Evolutionary conservation across 1,140 invertebrate species (phyloP).

Genomic region (Euglossa dilemma): DNA sequence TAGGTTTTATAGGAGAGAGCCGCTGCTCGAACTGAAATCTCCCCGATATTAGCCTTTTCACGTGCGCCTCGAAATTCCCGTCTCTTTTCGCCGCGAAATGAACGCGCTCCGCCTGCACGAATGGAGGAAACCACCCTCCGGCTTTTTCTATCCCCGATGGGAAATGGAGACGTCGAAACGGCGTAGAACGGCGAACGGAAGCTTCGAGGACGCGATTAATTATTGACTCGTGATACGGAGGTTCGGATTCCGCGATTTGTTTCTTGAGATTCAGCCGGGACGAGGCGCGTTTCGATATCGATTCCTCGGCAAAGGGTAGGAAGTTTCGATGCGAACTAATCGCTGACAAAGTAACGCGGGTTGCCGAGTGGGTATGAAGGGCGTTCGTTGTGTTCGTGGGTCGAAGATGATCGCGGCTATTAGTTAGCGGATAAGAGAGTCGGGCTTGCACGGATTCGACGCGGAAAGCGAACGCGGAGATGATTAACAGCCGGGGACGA

Average conservation of each 20-base stretch:
- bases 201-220: background rate
- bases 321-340: background rate
- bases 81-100: conserved; percentile 16
- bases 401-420: background rate
- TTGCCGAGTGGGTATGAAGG: background rate
- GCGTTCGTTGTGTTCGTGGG: background rate
- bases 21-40: conserved; percentile 22
- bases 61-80: conserved; percentile 22
- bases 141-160: background rate
- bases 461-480: background rate
- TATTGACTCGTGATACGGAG: background rate
- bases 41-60: conserved; percentile 49
- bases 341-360: background rate
- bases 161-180: background rate
- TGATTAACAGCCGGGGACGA: background rate
- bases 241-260: background rate
- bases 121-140: background rate
- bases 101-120: background rate
- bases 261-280: background rate
- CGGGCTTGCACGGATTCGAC: background rate
- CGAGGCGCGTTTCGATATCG: background rate
- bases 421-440: background rate
- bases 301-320: background rate
- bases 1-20: conserved; percentile 39
- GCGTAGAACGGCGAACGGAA: too few species aligned